Base-by-base conservation (phyloP, 2,113 vertebrate genomes). In the Triplophysa rosa region DNA sequence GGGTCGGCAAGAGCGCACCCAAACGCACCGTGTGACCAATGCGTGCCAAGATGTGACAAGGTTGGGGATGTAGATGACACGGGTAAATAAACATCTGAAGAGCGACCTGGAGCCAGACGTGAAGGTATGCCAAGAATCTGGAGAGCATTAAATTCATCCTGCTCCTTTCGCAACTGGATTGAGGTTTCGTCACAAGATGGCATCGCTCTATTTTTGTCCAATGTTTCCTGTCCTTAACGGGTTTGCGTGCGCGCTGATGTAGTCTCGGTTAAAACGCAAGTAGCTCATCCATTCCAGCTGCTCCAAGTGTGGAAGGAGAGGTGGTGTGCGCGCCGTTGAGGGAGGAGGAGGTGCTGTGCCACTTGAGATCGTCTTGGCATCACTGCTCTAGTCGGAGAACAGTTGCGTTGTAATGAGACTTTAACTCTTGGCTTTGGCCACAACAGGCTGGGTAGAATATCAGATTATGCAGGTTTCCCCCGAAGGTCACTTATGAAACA, bases 1-100 rank as follows among this genome's bases (percentile, higher is more conserved):
- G 84, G 87, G 88, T 88, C 78, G 95, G 95, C 87, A 95, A 84
- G 37, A 96, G 92, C 80, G 88, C 94, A 16, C 92, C 95, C 88
- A 96, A 90, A 85, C 94, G 94, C 89, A 95, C 91, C 1, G 93
- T 92, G 91, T 93, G 92, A 86, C 93, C 94, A n/a, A 92, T 89
- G 81, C 90, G 92, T 71, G 90, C 89, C 79, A 92, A 91, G 84
- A 93, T 89, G 85, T 92, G 93, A 86, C 95, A 96, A 1, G 94
- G 93, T 85, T 94, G 91, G 2, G 93, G 92, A 84, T 93, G 93
- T 26, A 87, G 90, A 73, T 88, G 77, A 82, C 92, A 92, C 67
- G 89, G 73, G 69, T 92, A 90, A 66, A 91, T 87, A 72, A 89
- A 89, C 73, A 85, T 80, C 65, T 84, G 73, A 56, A 87, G 80